phyloP scores from a whole-genome alignment of 2,113 vertebrate genomes.

The Lamprologus sp. region DNA sequence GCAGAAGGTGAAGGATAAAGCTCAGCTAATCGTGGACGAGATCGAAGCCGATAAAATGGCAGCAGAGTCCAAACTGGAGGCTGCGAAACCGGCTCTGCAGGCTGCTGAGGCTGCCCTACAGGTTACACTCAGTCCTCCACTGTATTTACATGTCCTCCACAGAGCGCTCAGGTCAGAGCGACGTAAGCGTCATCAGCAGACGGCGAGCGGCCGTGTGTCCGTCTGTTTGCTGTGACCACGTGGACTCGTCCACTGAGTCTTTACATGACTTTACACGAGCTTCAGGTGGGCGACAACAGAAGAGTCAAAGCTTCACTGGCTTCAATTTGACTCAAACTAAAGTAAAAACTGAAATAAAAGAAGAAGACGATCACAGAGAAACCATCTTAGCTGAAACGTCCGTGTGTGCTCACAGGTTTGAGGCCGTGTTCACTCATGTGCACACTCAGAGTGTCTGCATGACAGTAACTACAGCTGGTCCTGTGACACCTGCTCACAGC shows the following conservation, averaged over 20 bases:
- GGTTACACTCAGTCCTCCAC: background rate
- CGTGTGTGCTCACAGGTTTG: background rate
- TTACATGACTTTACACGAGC: background rate
- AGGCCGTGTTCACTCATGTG: background rate
- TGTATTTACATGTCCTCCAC: background rate
- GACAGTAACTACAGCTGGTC: background rate
- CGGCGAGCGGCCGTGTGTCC: rapidly evolving
- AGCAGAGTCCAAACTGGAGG: slow-evolving; percentile 77
- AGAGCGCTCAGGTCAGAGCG: background rate
- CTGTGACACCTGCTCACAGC: background rate
- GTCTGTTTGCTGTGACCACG: background rate
- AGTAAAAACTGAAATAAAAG: background rate
- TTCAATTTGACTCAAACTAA: rapidly evolving
- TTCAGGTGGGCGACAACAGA: rapidly evolving
- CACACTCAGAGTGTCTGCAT: background rate
- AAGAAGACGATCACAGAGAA: background rate
- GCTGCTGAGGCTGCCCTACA: slow-evolving; percentile 72
- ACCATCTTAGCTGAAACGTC: rapidly evolving
- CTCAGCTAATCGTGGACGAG: slow-evolving; percentile 79
- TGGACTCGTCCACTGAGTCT: background rate
- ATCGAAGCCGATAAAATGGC: slow-evolving; percentile 74
- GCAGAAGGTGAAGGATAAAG: slow-evolving; percentile 82
- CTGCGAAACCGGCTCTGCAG: slow-evolving; percentile 74
- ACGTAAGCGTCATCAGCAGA: background rate
- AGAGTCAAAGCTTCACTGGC: background rate